Percentiles rank a stretch among this genome's conserved stretches.
phyloP scores from a whole-genome alignment of 2,888 invertebrate species.

The Sarcophaga carnaria region DNA sequence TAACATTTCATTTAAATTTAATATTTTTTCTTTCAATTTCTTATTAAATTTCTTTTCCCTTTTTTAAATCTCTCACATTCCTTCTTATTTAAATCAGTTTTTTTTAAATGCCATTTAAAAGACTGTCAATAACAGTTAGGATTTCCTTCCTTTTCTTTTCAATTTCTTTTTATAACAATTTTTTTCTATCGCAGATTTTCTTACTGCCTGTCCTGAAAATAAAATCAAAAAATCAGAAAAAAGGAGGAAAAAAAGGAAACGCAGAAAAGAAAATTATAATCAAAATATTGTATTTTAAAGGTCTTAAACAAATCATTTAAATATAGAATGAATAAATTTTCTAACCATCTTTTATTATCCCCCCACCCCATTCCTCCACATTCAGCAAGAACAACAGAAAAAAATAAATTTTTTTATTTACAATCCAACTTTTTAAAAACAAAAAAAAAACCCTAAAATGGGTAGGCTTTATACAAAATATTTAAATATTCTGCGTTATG shows the following conservation, averaged over 20 bases:
- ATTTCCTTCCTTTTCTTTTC: conserved; percentile 17
- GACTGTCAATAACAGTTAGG: conserved; percentile 66
- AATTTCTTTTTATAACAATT: neutral
- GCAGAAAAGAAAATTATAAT: conserved; percentile 11
- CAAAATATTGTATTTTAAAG: conserved; percentile 48
- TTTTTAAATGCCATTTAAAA: conserved; percentile 45
- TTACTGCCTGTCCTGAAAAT: conserved; percentile 2
- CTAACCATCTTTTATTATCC: neutral
- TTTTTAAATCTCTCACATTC: neutral
- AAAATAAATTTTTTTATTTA: too few species aligned
- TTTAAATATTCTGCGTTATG: conserved; percentile 56
- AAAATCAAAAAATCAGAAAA: neutral
- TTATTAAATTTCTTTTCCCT: too few species aligned
- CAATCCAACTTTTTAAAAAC: neutral
- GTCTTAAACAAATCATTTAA: conserved; percentile 65
- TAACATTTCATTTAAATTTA: too few species aligned
- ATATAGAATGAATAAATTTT: conserved; percentile 56
- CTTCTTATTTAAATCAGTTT: conserved; percentile 26
- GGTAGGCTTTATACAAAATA: conserved; percentile 57
- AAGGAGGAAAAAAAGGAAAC: neutral
- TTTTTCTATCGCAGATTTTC: conserved; percentile 12
- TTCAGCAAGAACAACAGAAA: too few species aligned
- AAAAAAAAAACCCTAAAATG: conserved; percentile 28
- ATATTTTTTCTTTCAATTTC: too few species aligned
- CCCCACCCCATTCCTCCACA: neutral